phyloP scores from a whole-genome alignment of 1,140 invertebrate genomes.

The Asobara japonica region DNA sequence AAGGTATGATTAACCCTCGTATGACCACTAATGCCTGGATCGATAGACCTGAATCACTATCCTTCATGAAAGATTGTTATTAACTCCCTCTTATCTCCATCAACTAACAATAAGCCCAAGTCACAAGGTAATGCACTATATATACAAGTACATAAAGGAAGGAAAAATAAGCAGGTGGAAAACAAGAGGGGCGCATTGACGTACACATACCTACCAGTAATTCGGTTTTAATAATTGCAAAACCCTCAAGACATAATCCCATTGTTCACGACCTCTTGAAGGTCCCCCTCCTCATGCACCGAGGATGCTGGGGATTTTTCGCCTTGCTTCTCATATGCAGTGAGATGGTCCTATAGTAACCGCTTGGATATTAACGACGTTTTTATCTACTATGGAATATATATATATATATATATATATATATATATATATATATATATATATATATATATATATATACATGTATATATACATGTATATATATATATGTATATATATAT shows the following conservation, averaged over 20 bases:
- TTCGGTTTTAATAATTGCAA: slow-evolving; percentile 38
- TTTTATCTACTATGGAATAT: no score
- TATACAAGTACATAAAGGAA: slow-evolving; percentile 21
- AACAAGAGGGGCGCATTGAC: background rate
- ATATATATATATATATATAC: no score
- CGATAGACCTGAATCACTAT: slow-evolving; percentile 34
- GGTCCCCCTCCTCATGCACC: background rate
- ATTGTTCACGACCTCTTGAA: slow-evolving; percentile 6
- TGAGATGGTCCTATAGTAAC: background rate
- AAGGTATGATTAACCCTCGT: slow-evolving; percentile 31
- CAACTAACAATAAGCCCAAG: slow-evolving; percentile 33
- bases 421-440: no score
- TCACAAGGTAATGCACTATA: background rate
- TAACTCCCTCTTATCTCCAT: slow-evolving; percentile 37
- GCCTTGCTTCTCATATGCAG: background rate
- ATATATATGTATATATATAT: no score
- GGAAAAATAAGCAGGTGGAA: background rate
- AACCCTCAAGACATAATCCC: slow-evolving; percentile 25
- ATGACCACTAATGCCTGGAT: slow-evolving; percentile 34
- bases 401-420: no score
- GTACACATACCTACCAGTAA: slow-evolving; percentile 33
- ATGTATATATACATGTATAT: no score
- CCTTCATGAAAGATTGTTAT: slow-evolving; percentile 33
- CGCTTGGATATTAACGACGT: background rate
- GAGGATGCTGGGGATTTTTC: slow-evolving; percentile 24